Evolutionary conservation across 2,797 vertebrate species (phyloP).

Genomic region (Cynopterus sphinx): DNA sequence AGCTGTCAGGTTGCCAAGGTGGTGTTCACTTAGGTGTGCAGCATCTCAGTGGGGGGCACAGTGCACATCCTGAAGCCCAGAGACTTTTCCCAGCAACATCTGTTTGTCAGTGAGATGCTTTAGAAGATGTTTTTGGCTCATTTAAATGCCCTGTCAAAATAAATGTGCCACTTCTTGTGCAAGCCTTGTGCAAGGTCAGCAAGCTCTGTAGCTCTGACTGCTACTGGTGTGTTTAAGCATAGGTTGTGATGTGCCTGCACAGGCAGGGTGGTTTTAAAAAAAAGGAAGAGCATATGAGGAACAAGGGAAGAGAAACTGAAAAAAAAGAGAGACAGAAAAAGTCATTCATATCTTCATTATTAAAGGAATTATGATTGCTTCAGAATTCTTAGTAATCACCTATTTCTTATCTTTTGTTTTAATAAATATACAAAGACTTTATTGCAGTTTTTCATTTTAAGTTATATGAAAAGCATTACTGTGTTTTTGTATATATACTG

Average conservation of each 20-base stretch:
- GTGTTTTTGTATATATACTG: background rate
- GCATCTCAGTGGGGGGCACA: background rate
- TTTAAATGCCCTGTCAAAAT: constrained; percentile 22
- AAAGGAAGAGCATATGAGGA: background rate
- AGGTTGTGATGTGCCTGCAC: background rate
- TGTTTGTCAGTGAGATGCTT: background rate
- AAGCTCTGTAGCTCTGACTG: background rate
- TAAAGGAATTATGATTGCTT: background rate
- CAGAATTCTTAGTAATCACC: background rate
- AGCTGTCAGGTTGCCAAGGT: background rate
- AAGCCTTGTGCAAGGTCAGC: background rate
- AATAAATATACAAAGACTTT: background rate
- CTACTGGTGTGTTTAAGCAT: background rate
- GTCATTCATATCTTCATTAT: background rate
- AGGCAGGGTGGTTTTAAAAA: background rate
- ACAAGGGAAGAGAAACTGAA: background rate
- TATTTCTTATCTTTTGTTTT: background rate
- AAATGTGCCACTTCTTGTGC: background rate
- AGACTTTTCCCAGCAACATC: background rate
- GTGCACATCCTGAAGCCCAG: background rate
- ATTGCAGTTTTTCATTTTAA: constrained; percentile 29
- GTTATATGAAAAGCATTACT: background rate
- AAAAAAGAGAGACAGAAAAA: background rate
- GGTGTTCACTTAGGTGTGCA: background rate
- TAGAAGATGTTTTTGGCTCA: background rate